Conservation (phyloP, 1,140 invertebrate genomes). For the Choristoneura fumiferana region DNA sequence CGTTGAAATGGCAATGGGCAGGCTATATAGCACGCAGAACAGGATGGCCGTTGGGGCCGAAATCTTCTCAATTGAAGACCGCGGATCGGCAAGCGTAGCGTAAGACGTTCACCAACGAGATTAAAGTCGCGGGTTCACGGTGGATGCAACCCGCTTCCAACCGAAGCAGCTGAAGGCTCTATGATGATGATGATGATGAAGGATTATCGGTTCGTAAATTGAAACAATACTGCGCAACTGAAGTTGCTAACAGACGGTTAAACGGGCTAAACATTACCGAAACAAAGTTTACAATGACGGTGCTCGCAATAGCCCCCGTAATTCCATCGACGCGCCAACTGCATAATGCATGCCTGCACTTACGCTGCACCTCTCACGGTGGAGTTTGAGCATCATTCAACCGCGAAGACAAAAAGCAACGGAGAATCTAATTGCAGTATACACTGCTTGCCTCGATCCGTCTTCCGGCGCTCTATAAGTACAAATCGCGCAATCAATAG, state of each 20-base stretch:
- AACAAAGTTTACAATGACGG: slow-evolving; percentile 57
- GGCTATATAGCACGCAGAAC: no score
- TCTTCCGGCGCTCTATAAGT: background rate
- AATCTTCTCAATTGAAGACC: no score
- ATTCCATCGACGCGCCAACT: slow-evolving; percentile 54
- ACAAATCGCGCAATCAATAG: background rate
- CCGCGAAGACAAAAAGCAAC: background rate
- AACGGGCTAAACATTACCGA: slow-evolving; percentile 44
- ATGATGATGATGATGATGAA: no score
- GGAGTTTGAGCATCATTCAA: slow-evolving; percentile 18
- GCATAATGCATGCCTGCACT: slow-evolving; percentile 65
- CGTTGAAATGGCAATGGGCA: no score
- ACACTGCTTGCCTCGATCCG: background rate
- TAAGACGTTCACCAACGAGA: no score
- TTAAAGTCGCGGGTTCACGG: no score
- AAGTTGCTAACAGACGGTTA: slow-evolving; percentile 30
- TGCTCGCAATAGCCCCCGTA: slow-evolving; percentile 37
- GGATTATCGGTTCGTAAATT: background rate
- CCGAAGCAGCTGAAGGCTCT: no score
- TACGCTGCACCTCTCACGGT: slow-evolving; percentile 39
- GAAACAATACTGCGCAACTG: no score
- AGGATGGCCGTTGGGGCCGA: no score
- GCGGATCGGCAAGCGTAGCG: background rate
- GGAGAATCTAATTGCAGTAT: no score
- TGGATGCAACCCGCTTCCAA: no score